These are phyloP conservation scores for Sphecodes monilicornis DNA, from an alignment of 2,888 invertebrate genomes.

Conservation along the genomic window DNA sequence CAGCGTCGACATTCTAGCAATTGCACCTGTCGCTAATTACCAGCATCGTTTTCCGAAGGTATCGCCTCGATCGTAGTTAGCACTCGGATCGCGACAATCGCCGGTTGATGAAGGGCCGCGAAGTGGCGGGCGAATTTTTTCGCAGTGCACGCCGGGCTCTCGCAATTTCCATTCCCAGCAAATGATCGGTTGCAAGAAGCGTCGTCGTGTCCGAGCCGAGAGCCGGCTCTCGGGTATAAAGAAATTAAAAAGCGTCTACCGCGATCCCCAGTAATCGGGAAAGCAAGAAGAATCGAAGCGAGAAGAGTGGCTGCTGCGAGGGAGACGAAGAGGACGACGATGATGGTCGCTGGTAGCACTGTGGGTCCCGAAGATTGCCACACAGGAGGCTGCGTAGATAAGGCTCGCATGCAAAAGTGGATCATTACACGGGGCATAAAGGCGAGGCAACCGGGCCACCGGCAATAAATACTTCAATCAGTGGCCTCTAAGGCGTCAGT, in stretches of 20 bases:
- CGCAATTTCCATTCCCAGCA: slow-evolving; percentile 50
- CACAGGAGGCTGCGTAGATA: slow-evolving; percentile 66
- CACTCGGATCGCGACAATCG: neutral
- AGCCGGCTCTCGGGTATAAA: slow-evolving; percentile 18
- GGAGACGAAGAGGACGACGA: neutral
- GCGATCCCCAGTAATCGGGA: slow-evolving; percentile 36
- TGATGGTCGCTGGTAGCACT: slow-evolving; percentile 11
- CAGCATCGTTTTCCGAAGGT: neutral
- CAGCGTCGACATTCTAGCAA: neutral
- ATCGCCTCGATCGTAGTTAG: neutral
- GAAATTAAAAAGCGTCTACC: slow-evolving; percentile 35
- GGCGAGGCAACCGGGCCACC: slow-evolving; percentile 58
- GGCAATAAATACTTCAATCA: slow-evolving; percentile 84
- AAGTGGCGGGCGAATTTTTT: slow-evolving; percentile 35
- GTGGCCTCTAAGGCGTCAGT: slow-evolving; percentile 83
- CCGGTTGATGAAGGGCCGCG: slow-evolving; percentile 19
- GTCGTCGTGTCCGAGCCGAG: neutral
- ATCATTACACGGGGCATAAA: slow-evolving; percentile 81
- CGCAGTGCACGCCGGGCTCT: neutral
- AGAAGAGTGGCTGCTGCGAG: neutral
- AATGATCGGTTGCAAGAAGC: slow-evolving; percentile 48
- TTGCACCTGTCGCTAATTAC: slow-evolving; percentile 19
- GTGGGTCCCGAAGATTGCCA: slow-evolving; percentile 40
- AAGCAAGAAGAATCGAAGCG: slow-evolving; percentile 23
- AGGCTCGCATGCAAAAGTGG: slow-evolving; percentile 78